Conservation (phyloP, 1,140 invertebrate species). For the Anagrus nilaparvatae region DNA sequence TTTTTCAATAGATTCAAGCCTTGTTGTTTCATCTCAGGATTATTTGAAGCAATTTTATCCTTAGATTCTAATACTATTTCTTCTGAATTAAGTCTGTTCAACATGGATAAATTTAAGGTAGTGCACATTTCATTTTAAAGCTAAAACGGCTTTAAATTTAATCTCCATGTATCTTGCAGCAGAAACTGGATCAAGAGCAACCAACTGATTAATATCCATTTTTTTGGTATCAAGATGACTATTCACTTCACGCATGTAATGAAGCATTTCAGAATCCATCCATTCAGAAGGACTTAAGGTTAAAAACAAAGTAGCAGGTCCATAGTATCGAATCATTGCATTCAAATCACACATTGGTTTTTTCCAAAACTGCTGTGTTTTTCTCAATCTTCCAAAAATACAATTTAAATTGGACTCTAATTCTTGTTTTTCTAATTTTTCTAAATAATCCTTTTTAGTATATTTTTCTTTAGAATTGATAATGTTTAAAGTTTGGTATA, state of each 20-base stretch:
- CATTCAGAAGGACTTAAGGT: slow-evolving; percentile 32
- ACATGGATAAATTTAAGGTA: slow-evolving; percentile 19
- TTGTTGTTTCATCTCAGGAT: too few relatives aligned
- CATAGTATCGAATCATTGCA: slow-evolving; percentile 28
- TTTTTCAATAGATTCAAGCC: too few relatives aligned
- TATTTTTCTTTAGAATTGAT: slow-evolving; percentile 19
- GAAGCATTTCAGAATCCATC: slow-evolving; percentile 26
- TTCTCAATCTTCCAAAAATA: slow-evolving; percentile 23
- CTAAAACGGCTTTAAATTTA: slow-evolving; percentile 28
- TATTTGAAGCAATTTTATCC: too few relatives aligned
- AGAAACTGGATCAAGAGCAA: slow-evolving; percentile 26
- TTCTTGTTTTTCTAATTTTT: slow-evolving; percentile 19
- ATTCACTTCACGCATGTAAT: slow-evolving; percentile 26
- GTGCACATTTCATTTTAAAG: slow-evolving; percentile 21
- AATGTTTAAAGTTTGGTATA: slow-evolving; percentile 26
- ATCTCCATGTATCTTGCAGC: slow-evolving; percentile 26
- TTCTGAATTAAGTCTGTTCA: slow-evolving; percentile 15
- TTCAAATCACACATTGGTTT: slow-evolving; percentile 20
- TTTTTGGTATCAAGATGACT: slow-evolving; percentile 9
- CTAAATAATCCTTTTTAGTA: slow-evolving; percentile 22
- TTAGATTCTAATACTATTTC: slow-evolving; percentile 21
- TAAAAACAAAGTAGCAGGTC: slow-evolving; percentile 33
- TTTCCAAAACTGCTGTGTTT: slow-evolving; percentile 25
- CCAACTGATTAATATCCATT: slow-evolving; percentile 17
- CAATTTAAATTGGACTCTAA: slow-evolving; percentile 21